phyloP scores from a whole-genome alignment of 2,888 invertebrate species.

The Lathronympha strigana region DNA sequence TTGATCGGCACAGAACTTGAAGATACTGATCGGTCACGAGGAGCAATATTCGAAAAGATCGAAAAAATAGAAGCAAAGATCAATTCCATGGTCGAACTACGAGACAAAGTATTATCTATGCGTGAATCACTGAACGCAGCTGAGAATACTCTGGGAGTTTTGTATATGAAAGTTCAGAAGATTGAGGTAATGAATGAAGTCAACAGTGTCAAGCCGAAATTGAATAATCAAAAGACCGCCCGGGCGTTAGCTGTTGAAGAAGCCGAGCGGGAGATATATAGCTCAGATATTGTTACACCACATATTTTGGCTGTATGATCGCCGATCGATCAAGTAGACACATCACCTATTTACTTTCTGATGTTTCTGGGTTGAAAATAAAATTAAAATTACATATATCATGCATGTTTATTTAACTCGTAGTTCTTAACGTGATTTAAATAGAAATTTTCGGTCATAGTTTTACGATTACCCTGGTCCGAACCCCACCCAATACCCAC shows the following conservation, averaged over 20 bases:
- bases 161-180: conserved; percentile 58
- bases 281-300: conserved; percentile 1
- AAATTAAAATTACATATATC: no score
- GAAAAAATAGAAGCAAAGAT: conserved; percentile 64
- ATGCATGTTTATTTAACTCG: no score
- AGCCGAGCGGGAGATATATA: conserved; percentile 9
- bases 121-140: conserved; percentile 55
- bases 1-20: conserved; percentile 61
- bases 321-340: neutral
- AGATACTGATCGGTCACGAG: conserved; percentile 55
- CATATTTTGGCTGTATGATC: neutral
- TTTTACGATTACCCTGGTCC: no score
- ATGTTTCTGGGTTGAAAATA: no score
- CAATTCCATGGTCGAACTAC: conserved; percentile 62
- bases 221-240: neutral
- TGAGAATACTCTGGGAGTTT: conserved; percentile 51
- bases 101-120: conserved; percentile 56
- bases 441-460: no score
- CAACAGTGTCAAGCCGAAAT: neutral
- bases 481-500: no score
- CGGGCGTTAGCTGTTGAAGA: conserved; percentile 1
- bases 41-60: conserved; percentile 59
- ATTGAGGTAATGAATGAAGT: conserved; percentile 51
- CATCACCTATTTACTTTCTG: no score
- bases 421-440: no score